Evolutionary conservation across 1,140 invertebrate species (phyloP), one percentile per base, ranked within the genome.

Genomic region (Drosophila ironensis): DNA sequence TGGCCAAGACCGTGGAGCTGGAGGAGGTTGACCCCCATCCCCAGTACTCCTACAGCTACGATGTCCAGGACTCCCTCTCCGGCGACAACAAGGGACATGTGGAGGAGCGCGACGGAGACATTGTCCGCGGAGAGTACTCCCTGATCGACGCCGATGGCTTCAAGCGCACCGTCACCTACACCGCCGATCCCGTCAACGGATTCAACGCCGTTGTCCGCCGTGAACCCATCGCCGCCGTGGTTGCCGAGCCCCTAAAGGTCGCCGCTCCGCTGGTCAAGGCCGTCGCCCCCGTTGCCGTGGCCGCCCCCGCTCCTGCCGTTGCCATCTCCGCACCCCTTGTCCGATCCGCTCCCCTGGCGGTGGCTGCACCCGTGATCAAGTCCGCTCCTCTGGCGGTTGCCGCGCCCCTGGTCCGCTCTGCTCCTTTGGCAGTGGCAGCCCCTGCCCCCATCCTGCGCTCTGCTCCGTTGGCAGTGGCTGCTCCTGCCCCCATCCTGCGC

Each of bases 51-150:
- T 92, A 87, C 76, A 90, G 81, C 28, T 91, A 91, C 56, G 89
- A 89, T 38, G 87, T 92, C 5, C 89, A 92, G 73, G 92, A 93
- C 76, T 74, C 90, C 0, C 80, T 90, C 59, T 93, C 91, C 25
- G 92, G 93, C 16, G 92, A 93, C 74, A 89, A 90, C 71, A 93
- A 93, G 88, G 89, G 89, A 11, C 91, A 92, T 54, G 88, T 92
- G 73, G 92, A 93, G 90, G 91, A 89, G 52, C 89, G 92, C 11
- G 90, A 92, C 17, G 92, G 92, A 11, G 92, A 93, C 57, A 76
- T 91, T 2, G 92, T 93, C n/a, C 89, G 88, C 33, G 87, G 69
- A 16, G 66, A 72, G 56, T 70, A 77, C 74, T 68, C 90, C 40
- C 68, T 84, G 35, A 67, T 90, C 44, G 90, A 91, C 51, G 69